These are phyloP conservation scores for Crotalus tigris DNA, from an alignment of 2,113 vertebrate genomes.

Conservation along the genomic window DNA sequence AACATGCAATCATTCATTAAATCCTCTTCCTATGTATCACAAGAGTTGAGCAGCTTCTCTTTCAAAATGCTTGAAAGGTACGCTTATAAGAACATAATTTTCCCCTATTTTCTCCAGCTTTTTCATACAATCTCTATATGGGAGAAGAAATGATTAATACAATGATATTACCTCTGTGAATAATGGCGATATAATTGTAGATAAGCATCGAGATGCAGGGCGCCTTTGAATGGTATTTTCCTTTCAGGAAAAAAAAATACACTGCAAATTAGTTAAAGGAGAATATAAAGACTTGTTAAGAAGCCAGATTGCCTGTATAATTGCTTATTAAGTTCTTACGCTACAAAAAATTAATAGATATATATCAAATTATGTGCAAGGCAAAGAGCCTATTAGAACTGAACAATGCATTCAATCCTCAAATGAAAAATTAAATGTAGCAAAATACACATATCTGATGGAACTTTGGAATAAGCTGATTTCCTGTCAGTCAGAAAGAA, in stretches of 20 bases:
- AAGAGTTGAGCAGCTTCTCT: background rate
- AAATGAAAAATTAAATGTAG: background rate
- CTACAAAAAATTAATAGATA: background rate
- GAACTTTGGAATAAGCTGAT: background rate
- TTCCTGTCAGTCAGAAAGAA: background rate
- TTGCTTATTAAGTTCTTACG: background rate
- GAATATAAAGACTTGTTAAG: background rate
- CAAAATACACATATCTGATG: background rate
- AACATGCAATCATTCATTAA: background rate
- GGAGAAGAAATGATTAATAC: background rate
- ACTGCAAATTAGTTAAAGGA: background rate
- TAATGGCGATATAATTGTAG: slow-evolving; percentile 88
- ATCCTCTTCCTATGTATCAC: background rate
- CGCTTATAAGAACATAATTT: background rate
- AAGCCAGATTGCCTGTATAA: background rate
- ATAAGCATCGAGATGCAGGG: slow-evolving; percentile 88
- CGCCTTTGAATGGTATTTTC: slow-evolving; percentile 80
- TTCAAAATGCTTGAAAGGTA: background rate
- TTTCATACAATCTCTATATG: background rate
- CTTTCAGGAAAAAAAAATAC: slow-evolving; percentile 57
- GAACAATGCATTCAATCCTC: background rate
- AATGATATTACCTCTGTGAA: slow-evolving; percentile 86
- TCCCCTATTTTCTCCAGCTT: accelerated
- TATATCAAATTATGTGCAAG: background rate
- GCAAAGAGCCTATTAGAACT: background rate